Evolutionary conservation across 2,113 vertebrate genomes (phyloP), one percentile per base, ranked within the genome.

Genomic region (Monopterus albus): DNA sequence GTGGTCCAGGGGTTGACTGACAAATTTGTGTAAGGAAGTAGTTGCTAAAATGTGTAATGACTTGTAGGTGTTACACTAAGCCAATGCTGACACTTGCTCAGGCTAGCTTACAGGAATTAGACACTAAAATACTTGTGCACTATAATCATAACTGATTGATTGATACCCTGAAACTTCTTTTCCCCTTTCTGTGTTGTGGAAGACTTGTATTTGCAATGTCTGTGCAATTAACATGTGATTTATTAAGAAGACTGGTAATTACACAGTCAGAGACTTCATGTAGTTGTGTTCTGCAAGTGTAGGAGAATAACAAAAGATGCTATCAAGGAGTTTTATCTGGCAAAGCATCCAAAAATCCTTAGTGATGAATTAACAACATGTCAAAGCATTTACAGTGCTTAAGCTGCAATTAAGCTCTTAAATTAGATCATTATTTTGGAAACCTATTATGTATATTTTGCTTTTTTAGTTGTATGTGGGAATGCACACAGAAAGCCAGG

Each of bases 21-120:
- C 72, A 83, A 79, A 85, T 81, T 74, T 26, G 50, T 64, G 46
- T 50, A 55, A 73, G 74, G 57, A 64, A 78, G 66, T 56, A 4
- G 17, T 78, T 79, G 66, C 28, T 15, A 60, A 43, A 78, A 68
- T 52, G 39, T 83, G 55, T 66, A 76, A 82, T 52, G 70, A 76
- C 56, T 68, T 49, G 58, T 65, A 68, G 23, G 56, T 67, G 42
- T 82, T 65, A 67, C 70, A 40, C 45, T 2, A 6, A 39, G 29
- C 45, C 26, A 20, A 60, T 29, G 10, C 10, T 25, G 17, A 51
- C 18, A 29, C 72, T 21, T 52, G 73, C 53, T 51, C 1, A 43
- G 42, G 20, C 68, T 58, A 39, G 59, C 25, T 78, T 18, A 17
- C 39, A 68, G 13, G 29, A 11, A 59, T 68, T 47, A 20, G 31